Base-by-base conservation (phyloP, 2,113 vertebrate genomes). In the Podiceps cristatus region DNA sequence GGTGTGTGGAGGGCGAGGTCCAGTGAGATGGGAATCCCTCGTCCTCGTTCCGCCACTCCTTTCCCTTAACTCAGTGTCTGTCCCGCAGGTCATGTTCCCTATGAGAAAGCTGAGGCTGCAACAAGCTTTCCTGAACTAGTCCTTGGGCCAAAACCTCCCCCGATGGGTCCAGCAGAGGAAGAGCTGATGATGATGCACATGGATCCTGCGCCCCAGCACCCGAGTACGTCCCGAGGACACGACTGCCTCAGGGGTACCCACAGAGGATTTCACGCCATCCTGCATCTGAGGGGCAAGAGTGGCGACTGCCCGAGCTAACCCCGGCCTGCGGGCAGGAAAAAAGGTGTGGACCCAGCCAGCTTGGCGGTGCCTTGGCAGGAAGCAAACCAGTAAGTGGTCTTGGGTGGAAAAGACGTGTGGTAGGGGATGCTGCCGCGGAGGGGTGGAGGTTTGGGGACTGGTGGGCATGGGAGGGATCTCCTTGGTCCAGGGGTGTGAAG, bases 1-100 rank as follows among this genome's bases (percentile, higher is more conserved):
- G 1, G 1, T 0, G 11, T 0, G 11, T 4, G 8, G 23, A 42
- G 13, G 20, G 31, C 0, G 5, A 55, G 55, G 31, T 28, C 45
- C 18, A 18, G 11, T 1, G 4, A 0, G 0, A n/a, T 0, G 10
- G 56, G n/a, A 13, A 50, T 3, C 22, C 50, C 29, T 47, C 59
- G 3, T 2, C 58, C 52, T 19, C 1, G 0, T 24, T 2, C 1
- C 0, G 40, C 31, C 27, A 0, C 3, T 20, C n/a, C 79, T n/a
- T 3, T 14, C 49, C 24, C 80, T n/a, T 50, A 40, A 74, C 62
- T 18, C 23, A 0, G 10, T 5, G 7, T 90, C 76, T 73, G 31
- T 63, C 85, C 87, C 5, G 0, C 90, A 97, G 96, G 77, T 0
- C 63, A 49, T 5, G 18, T 84, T 25, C 68, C 77, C 27, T 35